Conservation (phyloP, 2,113 vertebrate genomes). For the Coryphaenoides rupestris region DNA sequence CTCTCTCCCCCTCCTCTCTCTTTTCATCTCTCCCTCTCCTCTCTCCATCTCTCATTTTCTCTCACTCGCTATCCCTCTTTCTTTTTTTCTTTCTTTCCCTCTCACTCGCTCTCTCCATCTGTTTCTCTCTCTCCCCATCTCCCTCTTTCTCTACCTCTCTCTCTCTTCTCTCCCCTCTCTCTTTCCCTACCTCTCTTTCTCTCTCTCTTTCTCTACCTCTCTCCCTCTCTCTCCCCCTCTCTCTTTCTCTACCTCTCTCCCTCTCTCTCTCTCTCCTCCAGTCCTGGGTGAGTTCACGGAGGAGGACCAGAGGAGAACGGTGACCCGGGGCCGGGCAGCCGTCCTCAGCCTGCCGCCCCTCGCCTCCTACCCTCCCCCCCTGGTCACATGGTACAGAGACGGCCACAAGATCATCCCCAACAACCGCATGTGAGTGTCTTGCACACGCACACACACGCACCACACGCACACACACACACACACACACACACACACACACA, state of each 20-base stretch:
- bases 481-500: no score
- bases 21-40: not conserved
- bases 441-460: conserved; percentile 1
- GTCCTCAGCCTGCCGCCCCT: conserved; percentile 77
- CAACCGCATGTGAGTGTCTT: conserved; percentile 83
- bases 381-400: conserved; percentile 93
- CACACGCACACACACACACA: no score
- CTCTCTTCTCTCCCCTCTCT: not conserved
- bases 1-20: not conserved
- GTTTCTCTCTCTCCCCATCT: not conserved
- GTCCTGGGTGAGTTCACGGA: conserved; percentile 82
- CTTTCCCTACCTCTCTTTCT: conserved; percentile 28
- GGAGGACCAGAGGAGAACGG: conserved; percentile 75
- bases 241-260: conserved; percentile 29
- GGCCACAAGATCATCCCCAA: conserved; percentile 93
- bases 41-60: no score
- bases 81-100: not conserved
- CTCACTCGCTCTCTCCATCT: not conserved
- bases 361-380: conserved; percentile 77
- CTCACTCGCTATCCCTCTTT: no score
- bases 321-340: conserved; percentile 79
- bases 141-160: not conserved
- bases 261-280: conserved; percentile 43
- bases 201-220: not conserved
- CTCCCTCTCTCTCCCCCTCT: not conserved